These are phyloP conservation scores for Tenebrio molitor DNA, from an alignment of 1,140 invertebrate genomes.

Conservation along the genomic window DNA sequence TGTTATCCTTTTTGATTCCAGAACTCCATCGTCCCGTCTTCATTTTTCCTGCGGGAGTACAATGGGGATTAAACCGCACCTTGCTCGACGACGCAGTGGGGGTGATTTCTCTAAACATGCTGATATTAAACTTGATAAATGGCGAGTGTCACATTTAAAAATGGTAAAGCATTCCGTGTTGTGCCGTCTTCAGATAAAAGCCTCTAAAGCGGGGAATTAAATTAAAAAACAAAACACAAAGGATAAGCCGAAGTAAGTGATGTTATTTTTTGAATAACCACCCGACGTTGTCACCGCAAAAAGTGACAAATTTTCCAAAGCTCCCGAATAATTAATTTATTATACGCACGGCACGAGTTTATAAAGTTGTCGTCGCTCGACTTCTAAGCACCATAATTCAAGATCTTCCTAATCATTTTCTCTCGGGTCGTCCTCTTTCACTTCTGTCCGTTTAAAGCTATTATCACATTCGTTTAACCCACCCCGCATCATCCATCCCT, in stretches of 20 bases:
- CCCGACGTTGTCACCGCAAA: background rate
- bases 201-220: background rate
- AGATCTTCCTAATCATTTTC: slow-evolving; percentile 16
- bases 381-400: slow-evolving; percentile 16
- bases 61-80: too few species aligned
- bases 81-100: too few species aligned
- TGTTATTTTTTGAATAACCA: slow-evolving; percentile 19
- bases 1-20: too few species aligned
- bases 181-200: background rate
- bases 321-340: slow-evolving; percentile 20
- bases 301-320: slow-evolving; percentile 19
- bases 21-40: too few species aligned
- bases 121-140: too few species aligned
- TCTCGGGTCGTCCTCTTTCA: slow-evolving; percentile 24
- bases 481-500: slow-evolving; percentile 18
- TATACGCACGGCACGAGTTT: slow-evolving; percentile 12
- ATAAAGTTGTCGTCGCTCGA: slow-evolving; percentile 13
- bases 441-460: slow-evolving; percentile 19
- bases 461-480: slow-evolving; percentile 30
- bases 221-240: slow-evolving; percentile 32
- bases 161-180: background rate
- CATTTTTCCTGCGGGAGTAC: too few species aligned
- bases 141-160: background rate
- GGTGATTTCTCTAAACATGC: too few species aligned
- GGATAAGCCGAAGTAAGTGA: slow-evolving; percentile 4